Conservation (phyloP, 2,797 vertebrate genomes). For the Ptychobarbus kaznakovi region DNA sequence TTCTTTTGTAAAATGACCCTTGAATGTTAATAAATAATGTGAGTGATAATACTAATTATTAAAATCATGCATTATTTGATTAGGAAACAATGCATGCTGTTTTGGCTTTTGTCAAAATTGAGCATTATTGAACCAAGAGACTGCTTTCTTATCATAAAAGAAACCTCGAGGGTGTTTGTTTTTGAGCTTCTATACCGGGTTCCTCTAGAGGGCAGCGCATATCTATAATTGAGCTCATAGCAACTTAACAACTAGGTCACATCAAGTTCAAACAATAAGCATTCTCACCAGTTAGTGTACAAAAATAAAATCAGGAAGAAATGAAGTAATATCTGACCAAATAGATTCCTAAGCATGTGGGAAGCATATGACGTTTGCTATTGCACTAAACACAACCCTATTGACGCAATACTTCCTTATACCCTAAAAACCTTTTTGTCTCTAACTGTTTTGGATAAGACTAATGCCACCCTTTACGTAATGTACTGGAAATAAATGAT, state of each 20-base stretch:
- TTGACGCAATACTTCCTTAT: constrained; percentile 21
- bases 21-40: constrained; percentile 43
- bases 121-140: not conserved
- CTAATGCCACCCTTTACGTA: not conserved
- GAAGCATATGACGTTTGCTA: constrained; percentile 8
- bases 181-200: not conserved
- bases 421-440: not conserved
- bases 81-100: not conserved
- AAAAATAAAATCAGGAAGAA: not conserved
- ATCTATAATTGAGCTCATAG: not conserved
- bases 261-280: not conserved
- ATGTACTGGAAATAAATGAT: not conserved
- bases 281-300: not conserved
- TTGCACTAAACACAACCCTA: constrained; percentile 14
- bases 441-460: not conserved
- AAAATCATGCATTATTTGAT: not conserved
- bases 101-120: not conserved
- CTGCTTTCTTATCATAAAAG: not conserved
- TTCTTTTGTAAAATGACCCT: constrained; percentile 28
- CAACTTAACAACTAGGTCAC: not conserved
- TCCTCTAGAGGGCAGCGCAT: constrained; percentile 34
- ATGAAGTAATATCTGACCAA: constrained; percentile 6
- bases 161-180: not conserved
- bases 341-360: not conserved
- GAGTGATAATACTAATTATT: constrained; percentile 2